Evolutionary conservation across 2,888 invertebrate species (phyloP).

Genomic region (Mechanitis messenoides): DNA sequence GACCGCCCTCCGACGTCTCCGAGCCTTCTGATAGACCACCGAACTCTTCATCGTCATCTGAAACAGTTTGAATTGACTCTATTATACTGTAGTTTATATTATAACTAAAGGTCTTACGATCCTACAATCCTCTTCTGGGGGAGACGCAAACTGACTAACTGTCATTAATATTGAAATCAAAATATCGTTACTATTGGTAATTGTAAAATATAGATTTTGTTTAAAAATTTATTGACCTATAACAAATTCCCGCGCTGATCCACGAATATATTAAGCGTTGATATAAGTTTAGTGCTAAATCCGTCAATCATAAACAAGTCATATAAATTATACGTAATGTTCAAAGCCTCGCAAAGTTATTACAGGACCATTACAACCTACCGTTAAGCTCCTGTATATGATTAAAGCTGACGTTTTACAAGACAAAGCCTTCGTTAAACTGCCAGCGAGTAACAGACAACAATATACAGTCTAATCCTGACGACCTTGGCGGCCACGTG

Average conservation of each 20-base stretch:
- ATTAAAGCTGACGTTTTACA: constrained; percentile 8
- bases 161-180: too few relatives aligned
- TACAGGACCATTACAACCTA: neutral
- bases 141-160: too few relatives aligned
- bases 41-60: constrained; percentile 68
- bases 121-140: too few relatives aligned
- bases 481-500: constrained; percentile 46
- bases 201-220: too few relatives aligned
- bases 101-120: neutral
- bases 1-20: constrained; percentile 63
- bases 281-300: neutral
- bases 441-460: constrained; percentile 7
- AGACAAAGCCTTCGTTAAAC: constrained; percentile 17
- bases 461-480: constrained; percentile 19
- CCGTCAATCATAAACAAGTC: neutral
- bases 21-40: constrained; percentile 62
- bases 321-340: neutral
- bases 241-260: too few relatives aligned
- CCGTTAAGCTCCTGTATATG: constrained; percentile 4
- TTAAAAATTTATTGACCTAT: too few relatives aligned
- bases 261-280: too few relatives aligned
- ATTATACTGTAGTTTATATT: neutral
- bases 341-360: neutral
- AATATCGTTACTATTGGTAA: too few relatives aligned
- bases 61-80: constrained; percentile 21